These are phyloP conservation scores for Drosophila miranda DNA, from an alignment of 1,140 invertebrate genomes.

Conservation along the genomic window DNA sequence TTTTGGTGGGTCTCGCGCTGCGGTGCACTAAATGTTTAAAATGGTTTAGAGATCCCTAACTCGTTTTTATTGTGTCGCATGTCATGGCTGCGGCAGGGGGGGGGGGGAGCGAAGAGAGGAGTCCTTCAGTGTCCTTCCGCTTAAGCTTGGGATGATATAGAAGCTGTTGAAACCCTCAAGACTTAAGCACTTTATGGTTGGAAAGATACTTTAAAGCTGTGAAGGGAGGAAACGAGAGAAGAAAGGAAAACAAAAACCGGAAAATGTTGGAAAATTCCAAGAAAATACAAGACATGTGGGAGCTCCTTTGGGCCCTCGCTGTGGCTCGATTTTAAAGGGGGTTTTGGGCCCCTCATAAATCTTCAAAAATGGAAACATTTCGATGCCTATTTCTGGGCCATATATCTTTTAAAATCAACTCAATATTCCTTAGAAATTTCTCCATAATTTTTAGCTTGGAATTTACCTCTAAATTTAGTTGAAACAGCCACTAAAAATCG, in stretches of 20 bases:
- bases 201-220: not conserved
- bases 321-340: too few species aligned
- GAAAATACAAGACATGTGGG: not conserved
- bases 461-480: not conserved
- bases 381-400: not conserved
- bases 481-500: constrained; percentile 28
- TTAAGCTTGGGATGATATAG: constrained; percentile 39
- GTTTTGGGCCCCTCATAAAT: not conserved
- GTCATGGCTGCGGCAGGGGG: constrained; percentile 13
- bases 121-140: constrained; percentile 2
- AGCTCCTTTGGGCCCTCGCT: too few species aligned
- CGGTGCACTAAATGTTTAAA: constrained; percentile 59
- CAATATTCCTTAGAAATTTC: too few species aligned
- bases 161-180: constrained; percentile 16
- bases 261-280: not conserved
- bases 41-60: constrained; percentile 58
- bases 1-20: constrained; percentile 18
- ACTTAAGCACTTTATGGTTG: constrained; percentile 17
- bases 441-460: not conserved
- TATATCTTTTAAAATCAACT: not conserved
- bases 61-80: constrained; percentile 43
- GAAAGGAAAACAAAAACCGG: not conserved
- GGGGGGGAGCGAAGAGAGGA: too few species aligned
- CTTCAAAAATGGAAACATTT: too few species aligned
- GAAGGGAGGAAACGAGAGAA: too few species aligned